phyloP scores from a whole-genome alignment of 2,113 vertebrate species.

The Dipodomys ordii region DNA sequence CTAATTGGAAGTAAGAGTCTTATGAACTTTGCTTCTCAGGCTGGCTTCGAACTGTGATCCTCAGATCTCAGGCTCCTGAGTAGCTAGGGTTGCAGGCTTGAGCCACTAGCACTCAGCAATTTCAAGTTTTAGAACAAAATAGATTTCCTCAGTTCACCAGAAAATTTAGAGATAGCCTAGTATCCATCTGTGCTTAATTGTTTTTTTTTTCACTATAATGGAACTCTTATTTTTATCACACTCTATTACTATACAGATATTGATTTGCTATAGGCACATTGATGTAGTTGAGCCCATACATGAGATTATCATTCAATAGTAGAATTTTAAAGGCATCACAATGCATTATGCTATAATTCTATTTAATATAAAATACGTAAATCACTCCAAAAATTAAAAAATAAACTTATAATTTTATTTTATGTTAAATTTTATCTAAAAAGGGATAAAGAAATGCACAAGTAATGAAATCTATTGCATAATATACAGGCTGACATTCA shows the following conservation, averaged over 20 bases:
- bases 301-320: background rate
- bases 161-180: background rate
- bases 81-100: too few species aligned
- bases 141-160: background rate
- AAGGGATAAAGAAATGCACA: background rate
- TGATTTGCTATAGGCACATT: background rate
- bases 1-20: too few species aligned
- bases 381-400: conserved; percentile 18
- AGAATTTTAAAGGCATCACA: conserved; percentile 23
- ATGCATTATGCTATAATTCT: background rate
- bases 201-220: background rate
- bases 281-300: background rate
- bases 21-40: too few species aligned
- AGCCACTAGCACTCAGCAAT: background rate
- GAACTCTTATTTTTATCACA: background rate
- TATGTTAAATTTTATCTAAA: conserved; percentile 36
- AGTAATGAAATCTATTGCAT: conserved; percentile 10
- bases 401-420: background rate
- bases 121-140: conserved; percentile 20
- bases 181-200: background rate
- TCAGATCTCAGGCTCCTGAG: too few species aligned
- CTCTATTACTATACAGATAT: background rate
- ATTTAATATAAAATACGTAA: conserved; percentile 53
- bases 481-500: background rate
- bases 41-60: too few species aligned